Evolutionary conservation across 2,113 vertebrate species (phyloP).

Genomic region (Prolemur simus): DNA sequence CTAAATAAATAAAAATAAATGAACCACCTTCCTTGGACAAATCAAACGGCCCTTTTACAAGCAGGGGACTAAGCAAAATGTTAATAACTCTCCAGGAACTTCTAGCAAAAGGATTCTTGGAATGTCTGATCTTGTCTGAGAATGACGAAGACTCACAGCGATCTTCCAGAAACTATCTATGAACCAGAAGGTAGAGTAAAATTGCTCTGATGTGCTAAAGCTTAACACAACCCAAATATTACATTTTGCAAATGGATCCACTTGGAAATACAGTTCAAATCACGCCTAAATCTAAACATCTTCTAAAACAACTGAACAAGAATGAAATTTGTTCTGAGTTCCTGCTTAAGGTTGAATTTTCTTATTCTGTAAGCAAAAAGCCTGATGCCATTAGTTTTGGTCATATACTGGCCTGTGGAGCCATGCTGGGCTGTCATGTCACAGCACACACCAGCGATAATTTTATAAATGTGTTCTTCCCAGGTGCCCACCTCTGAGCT

Average conservation of each 20-base stretch:
- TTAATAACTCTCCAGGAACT: background rate
- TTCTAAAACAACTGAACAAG: conserved; percentile 42
- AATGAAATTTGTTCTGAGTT: conserved; percentile 46
- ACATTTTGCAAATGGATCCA: conserved; percentile 6
- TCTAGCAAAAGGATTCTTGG: background rate
- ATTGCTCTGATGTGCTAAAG: background rate
- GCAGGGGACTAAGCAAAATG: background rate
- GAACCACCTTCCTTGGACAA: background rate
- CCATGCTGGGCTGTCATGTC: conserved; percentile 36
- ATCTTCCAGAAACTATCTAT: background rate
- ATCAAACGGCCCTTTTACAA: background rate
- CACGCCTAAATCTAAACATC: conserved; percentile 29
- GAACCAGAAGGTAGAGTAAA: background rate
- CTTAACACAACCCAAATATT: background rate
- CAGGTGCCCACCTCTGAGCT: conserved; percentile 46
- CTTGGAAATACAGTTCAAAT: conserved; percentile 49
- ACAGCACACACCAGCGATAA: conserved; percentile 40
- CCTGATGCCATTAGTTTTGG: conserved; percentile 48
- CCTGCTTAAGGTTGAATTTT: conserved; percentile 19
- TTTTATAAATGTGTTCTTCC: conserved; percentile 65
- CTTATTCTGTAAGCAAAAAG: conserved; percentile 35
- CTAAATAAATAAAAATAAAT: conserved; percentile 54
- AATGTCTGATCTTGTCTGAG: background rate
- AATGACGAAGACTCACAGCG: background rate
- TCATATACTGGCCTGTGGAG: background rate